phyloP scores from a whole-genome alignment of 2,888 invertebrate species.

The Hylaea fasciaria region DNA sequence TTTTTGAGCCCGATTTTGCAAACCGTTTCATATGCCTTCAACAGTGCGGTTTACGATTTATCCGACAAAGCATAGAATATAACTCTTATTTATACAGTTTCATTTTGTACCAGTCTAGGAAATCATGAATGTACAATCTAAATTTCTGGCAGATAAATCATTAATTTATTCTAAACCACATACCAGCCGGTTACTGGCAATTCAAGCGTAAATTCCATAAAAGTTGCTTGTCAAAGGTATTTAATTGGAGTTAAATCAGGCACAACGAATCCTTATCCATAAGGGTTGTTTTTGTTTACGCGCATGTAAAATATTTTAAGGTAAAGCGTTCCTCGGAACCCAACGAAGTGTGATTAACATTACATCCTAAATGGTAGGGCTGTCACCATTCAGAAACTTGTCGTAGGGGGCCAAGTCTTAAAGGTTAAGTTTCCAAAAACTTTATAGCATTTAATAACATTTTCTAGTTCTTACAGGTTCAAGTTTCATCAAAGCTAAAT shows the following conservation, averaged over 20 bases:
- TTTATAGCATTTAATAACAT: too few species aligned
- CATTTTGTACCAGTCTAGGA: too few species aligned
- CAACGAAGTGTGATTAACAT: slow-evolving; percentile 53
- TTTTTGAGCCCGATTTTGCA: slow-evolving; percentile 30
- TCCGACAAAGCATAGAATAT: background rate
- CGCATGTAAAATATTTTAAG: slow-evolving; percentile 49
- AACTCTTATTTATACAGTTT: too few species aligned
- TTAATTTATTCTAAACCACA: slow-evolving; percentile 13
- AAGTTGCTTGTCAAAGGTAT: slow-evolving; percentile 48
- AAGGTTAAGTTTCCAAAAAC: background rate
- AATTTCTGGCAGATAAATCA: slow-evolving; percentile 4
- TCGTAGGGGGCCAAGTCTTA: background rate
- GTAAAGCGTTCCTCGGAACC: slow-evolving; percentile 42
- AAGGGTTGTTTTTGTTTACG: slow-evolving; percentile 49
- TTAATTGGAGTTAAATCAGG: slow-evolving; percentile 56
- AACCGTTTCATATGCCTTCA: background rate
- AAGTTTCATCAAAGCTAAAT: too few species aligned
- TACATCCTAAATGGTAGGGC: slow-evolving; percentile 29
- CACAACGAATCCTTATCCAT: slow-evolving; percentile 44
- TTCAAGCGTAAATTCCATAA: slow-evolving; percentile 47
- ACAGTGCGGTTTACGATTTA: background rate
- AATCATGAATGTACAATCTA: background rate
- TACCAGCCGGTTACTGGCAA: slow-evolving; percentile 37
- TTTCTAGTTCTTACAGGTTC: too few species aligned
- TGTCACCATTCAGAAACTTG: slow-evolving; percentile 1